Base-by-base conservation (phyloP, 2,113 vertebrate genomes). In the Bombycilla garrulus region DNA sequence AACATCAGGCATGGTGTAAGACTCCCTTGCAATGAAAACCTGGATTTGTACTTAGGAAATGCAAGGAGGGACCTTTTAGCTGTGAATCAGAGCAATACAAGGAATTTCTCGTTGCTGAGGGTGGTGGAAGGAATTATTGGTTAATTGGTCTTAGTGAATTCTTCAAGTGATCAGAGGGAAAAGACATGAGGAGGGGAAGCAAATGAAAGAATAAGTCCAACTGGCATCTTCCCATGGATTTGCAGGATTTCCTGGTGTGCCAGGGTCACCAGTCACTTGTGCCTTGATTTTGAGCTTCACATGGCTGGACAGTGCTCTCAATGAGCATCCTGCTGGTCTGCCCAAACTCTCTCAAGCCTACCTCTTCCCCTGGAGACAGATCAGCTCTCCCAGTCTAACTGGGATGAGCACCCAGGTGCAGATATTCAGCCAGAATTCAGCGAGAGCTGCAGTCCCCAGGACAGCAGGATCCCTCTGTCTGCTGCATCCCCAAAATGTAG, bases 271-370 rank as follows among this genome's bases (percentile, higher is more conserved):
- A 13, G 14, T 28, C 40, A 10, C 4, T 36, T 8, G 3, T 16
- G 33, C 24, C 24, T 0, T 16, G 24, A 28, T 33, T 21, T 45
- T 6, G 2, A 19, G 40, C 9, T 22, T 44, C 23, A 10, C 3
- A 0, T 5, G 61, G 35, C 8, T 0, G 9, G 42, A 25, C 56
- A 35, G 47, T 8, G 45, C 57, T 3, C 5, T 21, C 10, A 57
- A 35, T 40, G 44, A 78, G 56, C 38, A 69, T 26, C 50, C 51
- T 0, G 1, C 18, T 31, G 51, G 25, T 21, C n/a, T 69, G 18
- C 35, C 9, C 73, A 67, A 51, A 38, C 7, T 14, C 6, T 35
- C 24, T 48, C 42, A 60, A 26, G 42, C 23, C 29, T 31, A 31
- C 51, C 54, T 33, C 53, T 86, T 26, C 9, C 12, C 62, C 61